phyloP scores from a whole-genome alignment of 2,888 invertebrate species.

The Caenorhabditis panamensis region DNA sequence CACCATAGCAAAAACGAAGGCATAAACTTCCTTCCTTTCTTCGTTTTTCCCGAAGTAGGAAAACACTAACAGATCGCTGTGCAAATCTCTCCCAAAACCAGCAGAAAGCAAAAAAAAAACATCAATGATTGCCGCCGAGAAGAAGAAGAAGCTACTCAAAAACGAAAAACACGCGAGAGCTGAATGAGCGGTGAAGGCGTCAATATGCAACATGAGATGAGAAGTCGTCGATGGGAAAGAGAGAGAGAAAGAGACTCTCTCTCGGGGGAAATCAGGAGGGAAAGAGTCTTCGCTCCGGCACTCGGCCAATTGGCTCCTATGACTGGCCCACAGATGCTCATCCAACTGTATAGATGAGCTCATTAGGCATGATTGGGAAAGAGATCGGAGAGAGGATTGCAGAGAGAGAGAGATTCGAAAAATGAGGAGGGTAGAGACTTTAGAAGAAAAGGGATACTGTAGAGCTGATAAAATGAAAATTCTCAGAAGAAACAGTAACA shows the following conservation, averaged over 20 bases:
- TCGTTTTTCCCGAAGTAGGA: too few species aligned
- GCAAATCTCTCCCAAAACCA: too few species aligned
- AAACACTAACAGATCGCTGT: not conserved
- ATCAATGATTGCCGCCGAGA: not conserved
- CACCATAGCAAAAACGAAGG: too few species aligned
- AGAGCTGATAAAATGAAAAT: not conserved
- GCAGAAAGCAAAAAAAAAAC: not conserved
- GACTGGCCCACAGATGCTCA: slow-evolving; percentile 26
- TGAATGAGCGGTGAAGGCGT: slow-evolving; percentile 17
- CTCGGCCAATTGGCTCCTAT: slow-evolving; percentile 50
- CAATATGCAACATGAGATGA: slow-evolving; percentile 45
- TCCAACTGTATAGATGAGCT: slow-evolving; percentile 54
- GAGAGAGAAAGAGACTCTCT: slow-evolving; percentile 17
- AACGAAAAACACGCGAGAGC: slow-evolving; percentile 1
- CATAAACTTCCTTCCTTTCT: too few species aligned
- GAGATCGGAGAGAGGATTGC: not conserved
- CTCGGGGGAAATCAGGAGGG: slow-evolving; percentile 48
- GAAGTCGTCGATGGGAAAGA: slow-evolving; percentile 22
- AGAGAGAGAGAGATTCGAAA: not conserved
- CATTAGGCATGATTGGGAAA: slow-evolving; percentile 43
- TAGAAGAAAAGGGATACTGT: slow-evolving; percentile 5
- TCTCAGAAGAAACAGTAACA: slow-evolving; percentile 3
- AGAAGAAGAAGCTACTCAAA: not conserved
- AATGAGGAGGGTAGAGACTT: not conserved
- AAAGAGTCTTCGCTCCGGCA: not conserved